Conservation (phyloP, 2,888 invertebrate species). For the Resseliella maxima region DNA sequence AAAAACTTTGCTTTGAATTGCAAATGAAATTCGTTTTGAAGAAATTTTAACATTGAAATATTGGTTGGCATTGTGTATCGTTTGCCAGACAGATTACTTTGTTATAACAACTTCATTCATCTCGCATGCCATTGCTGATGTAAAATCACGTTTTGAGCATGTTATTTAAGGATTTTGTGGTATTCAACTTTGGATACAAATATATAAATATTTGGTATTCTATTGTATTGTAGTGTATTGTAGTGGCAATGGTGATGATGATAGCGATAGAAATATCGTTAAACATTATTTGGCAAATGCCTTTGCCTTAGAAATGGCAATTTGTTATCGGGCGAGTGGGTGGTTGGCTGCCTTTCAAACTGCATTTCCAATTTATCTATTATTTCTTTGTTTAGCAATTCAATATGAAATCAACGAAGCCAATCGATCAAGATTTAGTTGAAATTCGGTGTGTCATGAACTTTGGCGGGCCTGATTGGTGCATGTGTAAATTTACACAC, state of each 20-base stretch:
- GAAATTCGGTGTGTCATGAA: background rate
- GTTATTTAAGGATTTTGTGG: conserved; percentile 44
- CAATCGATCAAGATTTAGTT: conserved; percentile 40
- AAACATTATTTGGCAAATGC: no score
- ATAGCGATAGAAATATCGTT: background rate
- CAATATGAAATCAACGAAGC: background rate
- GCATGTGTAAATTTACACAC: background rate
- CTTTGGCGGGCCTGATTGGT: background rate
- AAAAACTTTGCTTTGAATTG: background rate
- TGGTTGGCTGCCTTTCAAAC: background rate
- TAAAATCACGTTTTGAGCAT: conserved; percentile 26
- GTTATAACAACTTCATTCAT: background rate
- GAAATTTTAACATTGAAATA: background rate
- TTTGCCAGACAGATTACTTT: background rate
- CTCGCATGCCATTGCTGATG: conserved; percentile 14
- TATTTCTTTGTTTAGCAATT: background rate
- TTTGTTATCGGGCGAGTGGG: conserved; percentile 44
- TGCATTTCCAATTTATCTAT: background rate
- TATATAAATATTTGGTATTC: no score
- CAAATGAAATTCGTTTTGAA: background rate
- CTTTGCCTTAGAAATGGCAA: background rate
- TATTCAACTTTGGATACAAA: background rate
- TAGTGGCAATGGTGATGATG: background rate
- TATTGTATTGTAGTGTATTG: background rate
- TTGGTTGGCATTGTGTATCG: background rate